Evolutionary conservation across 2,113 vertebrate genomes (phyloP).

Genomic region (Lasiurus borealis): DNA sequence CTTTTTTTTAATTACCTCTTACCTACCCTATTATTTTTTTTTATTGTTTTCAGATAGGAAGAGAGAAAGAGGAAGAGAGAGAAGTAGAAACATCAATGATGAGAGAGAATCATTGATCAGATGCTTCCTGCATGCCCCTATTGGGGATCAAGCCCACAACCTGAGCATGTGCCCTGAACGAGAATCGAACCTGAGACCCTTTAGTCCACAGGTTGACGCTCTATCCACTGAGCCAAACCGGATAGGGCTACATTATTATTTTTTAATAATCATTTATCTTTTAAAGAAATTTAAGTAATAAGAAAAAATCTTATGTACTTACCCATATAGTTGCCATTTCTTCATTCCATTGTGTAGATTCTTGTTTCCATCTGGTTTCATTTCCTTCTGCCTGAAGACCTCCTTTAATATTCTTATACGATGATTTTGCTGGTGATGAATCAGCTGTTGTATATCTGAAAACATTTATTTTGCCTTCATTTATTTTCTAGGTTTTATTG

Average conservation of each 20-base stretch:
- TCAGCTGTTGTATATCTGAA: background rate
- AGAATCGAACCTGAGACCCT: too few relatives aligned
- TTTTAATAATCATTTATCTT: background rate
- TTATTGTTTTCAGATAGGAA: too few relatives aligned
- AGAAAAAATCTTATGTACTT: background rate
- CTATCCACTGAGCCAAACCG: too few relatives aligned
- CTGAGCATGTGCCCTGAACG: too few relatives aligned
- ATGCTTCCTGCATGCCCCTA: too few relatives aligned
- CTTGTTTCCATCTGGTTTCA: background rate
- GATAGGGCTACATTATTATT: background rate
- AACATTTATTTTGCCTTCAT: background rate
- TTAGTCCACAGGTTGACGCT: too few relatives aligned
- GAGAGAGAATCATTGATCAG: too few relatives aligned
- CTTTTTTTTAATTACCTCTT: too few relatives aligned
- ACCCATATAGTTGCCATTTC: background rate
- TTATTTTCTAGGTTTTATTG: background rate
- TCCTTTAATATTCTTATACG: background rate
- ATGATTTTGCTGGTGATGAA: background rate
- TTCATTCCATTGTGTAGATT: background rate
- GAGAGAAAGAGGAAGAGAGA: too few relatives aligned
- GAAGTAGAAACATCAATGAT: too few relatives aligned
- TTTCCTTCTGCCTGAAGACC: background rate
- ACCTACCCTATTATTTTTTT: too few relatives aligned
- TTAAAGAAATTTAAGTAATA: slow-evolving; percentile 16
- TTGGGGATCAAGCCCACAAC: too few relatives aligned